These are phyloP conservation scores for Poeciliopsis turrubarensis DNA, from an alignment of 2,113 vertebrate genomes.

Conservation along the genomic window DNA sequence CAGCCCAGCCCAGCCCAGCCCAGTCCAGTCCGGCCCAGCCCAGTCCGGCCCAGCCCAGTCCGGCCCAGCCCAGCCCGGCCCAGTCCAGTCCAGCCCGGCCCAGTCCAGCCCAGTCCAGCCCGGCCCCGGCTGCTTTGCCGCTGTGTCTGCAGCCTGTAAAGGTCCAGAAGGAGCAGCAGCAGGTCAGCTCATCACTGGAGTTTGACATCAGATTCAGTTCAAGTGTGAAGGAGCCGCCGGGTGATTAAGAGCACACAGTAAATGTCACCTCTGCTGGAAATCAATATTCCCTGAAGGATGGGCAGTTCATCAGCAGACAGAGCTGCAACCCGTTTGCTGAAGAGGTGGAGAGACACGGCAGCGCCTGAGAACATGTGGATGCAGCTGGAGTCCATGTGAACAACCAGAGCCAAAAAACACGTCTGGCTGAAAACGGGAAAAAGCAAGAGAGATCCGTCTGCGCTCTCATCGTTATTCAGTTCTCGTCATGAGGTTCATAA, in stretches of 20 bases:
- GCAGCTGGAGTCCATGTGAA: neutral
- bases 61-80: no score
- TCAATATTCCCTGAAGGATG: conserved; percentile 63
- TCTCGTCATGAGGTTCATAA: neutral
- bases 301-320: conserved; percentile 42
- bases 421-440: neutral
- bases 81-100: no score
- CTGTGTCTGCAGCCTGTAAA: conserved; percentile 10
- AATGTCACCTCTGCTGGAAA: conserved; percentile 72
- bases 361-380: neutral
- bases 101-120: no score
- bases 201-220: conserved; percentile 59
- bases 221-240: conserved; percentile 60
- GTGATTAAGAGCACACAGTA: conserved; percentile 60
- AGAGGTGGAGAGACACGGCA: conserved; percentile 2
- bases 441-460: neutral
- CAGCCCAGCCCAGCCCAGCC: no score
- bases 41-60: no score
- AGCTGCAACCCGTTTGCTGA: conserved; percentile 46
- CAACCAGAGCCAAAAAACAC: conserved; percentile 2
- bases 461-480: conserved; percentile 13
- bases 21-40: no score
- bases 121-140: neutral
- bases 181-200: conserved; percentile 42
- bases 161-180: neutral